Evolutionary conservation across 1,140 invertebrate genomes (phyloP).

Genomic region (Periplaneta americana): DNA sequence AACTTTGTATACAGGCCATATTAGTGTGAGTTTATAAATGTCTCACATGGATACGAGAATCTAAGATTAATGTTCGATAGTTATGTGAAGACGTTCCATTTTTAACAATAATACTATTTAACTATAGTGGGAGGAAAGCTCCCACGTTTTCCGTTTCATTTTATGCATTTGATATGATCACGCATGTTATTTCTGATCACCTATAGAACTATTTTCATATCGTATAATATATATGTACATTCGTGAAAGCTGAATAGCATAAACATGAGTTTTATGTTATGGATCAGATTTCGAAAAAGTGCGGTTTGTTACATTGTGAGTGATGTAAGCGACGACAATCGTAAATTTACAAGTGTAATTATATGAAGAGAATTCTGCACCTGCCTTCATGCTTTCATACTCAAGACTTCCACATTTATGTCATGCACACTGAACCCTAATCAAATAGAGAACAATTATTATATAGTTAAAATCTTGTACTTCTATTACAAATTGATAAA

Average conservation of each 20-base stretch:
- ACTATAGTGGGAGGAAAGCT: no score
- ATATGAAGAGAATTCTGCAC: not conserved
- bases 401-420: not conserved
- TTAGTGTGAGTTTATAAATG: no score
- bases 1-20: no score
- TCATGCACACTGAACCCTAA: not conserved
- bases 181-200: no score
- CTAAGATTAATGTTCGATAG: no score
- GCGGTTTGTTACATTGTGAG: not conserved
- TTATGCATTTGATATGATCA: no score
- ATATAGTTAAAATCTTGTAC: not conserved
- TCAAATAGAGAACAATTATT: not conserved
- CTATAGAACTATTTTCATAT: not conserved
- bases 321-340: not conserved
- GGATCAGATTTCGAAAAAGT: not conserved
- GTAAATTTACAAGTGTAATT: not conserved
- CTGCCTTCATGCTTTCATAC: not conserved
- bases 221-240: not conserved
- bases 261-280: not conserved
- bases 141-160: no score
- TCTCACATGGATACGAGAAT: no score
- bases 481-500: not conserved
- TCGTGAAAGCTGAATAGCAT: not conserved
- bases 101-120: no score
- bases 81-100: no score